Evolutionary conservation across 2,888 invertebrate genomes (phyloP).

Genomic region (Athetis lepigone): DNA sequence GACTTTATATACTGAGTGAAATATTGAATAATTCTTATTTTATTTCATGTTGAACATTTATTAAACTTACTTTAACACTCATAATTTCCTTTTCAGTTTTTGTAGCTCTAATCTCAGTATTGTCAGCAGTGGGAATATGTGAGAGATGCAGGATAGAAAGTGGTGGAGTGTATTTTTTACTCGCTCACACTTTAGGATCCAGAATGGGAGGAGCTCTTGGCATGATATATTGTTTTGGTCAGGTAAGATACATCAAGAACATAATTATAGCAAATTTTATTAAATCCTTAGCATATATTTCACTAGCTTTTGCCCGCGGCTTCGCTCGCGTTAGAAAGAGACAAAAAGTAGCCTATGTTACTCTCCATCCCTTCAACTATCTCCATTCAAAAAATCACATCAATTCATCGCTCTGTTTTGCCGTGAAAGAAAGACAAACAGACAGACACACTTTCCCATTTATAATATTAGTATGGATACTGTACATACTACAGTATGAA

Average conservation of each 20-base stretch:
- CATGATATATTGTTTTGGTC: conserved; percentile 98
- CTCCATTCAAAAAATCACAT: too few relatives aligned
- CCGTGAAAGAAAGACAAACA: too few relatives aligned
- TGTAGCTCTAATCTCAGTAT: conserved; percentile 97
- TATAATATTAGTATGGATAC: too few relatives aligned
- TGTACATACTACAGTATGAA: too few relatives aligned
- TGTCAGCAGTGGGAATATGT: conserved; percentile 99
- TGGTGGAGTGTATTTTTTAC: conserved; percentile 99
- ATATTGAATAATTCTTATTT: background rate
- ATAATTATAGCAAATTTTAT: too few relatives aligned
- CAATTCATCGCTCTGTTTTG: too few relatives aligned
- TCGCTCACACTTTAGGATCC: conserved; percentile 98
- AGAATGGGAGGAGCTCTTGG: conserved; percentile 98
- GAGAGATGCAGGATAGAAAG: conserved; percentile 98
- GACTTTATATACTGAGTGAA: background rate
- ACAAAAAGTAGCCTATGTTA: too few relatives aligned
- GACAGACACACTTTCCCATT: too few relatives aligned
- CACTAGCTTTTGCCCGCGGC: too few relatives aligned
- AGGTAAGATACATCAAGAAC: conserved; percentile 90
- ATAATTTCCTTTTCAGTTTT: conserved; percentile 91
- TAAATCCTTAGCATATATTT: too few relatives aligned
- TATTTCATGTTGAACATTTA: background rate
- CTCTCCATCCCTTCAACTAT: too few relatives aligned
- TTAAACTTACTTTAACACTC: background rate
- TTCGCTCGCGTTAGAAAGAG: too few relatives aligned